These are phyloP conservation scores for Drosophila macrospina DNA, from an alignment of 2,888 invertebrate species.

Conservation along the genomic window DNA sequence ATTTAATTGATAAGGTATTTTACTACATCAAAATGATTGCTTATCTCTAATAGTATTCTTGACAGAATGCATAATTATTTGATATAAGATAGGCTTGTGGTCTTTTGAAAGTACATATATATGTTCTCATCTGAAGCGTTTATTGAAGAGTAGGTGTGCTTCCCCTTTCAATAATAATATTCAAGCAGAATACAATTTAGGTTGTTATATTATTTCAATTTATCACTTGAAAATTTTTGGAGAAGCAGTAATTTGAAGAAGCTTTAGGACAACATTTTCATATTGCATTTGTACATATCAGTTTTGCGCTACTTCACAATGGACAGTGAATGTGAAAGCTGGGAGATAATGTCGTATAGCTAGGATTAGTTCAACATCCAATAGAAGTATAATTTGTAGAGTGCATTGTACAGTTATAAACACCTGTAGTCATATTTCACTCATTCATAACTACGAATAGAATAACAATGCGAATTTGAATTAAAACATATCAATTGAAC, in stretches of 20 bases:
- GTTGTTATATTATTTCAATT: too few species aligned
- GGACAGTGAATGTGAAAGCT: not conserved
- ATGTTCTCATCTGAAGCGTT: not conserved
- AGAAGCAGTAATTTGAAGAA: not conserved
- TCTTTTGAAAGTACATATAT: not conserved
- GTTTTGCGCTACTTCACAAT: not conserved
- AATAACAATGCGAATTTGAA: constrained; percentile 46
- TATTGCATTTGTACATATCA: constrained; percentile 7
- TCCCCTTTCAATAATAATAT: too few species aligned
- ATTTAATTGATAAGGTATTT: constrained; percentile 29
- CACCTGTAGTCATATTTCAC: constrained; percentile 30
- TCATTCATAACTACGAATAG: constrained; percentile 29
- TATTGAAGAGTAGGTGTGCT: not conserved
- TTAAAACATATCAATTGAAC: constrained; percentile 70
- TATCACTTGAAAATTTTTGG: too few species aligned
- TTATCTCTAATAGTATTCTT: not conserved
- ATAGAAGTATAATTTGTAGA: constrained; percentile 38
- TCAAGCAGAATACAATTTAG: too few species aligned
- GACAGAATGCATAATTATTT: not conserved
- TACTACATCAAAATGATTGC: not conserved
- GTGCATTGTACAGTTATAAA: constrained; percentile 23
- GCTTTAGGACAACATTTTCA: not conserved
- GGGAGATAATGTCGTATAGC: constrained; percentile 12
- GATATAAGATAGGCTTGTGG: not conserved
- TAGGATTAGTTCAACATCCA: constrained; percentile 1